phyloP scores from a whole-genome alignment of 2,113 vertebrate species.

The Xenotilapia leptura region DNA sequence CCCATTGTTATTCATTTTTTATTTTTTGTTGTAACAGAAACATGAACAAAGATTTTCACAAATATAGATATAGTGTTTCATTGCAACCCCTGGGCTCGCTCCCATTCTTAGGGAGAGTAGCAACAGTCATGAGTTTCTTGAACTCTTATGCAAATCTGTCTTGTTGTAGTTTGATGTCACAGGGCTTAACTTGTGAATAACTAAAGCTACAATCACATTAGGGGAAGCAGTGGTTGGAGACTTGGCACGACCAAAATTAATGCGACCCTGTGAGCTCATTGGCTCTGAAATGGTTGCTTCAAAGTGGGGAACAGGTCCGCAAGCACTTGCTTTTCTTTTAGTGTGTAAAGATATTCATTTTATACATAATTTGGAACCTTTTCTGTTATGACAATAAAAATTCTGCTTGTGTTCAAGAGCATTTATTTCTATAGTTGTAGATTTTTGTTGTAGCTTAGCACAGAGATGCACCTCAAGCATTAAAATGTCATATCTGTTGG shows the following conservation, averaged over 20 bases:
- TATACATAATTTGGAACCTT: not conserved
- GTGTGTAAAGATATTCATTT: not conserved
- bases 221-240: not conserved
- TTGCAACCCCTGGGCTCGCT: not conserved
- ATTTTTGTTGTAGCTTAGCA: not conserved
- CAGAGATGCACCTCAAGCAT: not conserved
- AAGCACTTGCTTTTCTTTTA: not conserved
- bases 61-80: not conserved
- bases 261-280: not conserved
- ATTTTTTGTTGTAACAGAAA: not conserved
- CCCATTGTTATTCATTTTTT: not conserved
- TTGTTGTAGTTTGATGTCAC: not conserved
- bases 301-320: not conserved
- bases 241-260: not conserved
- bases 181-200: not conserved
- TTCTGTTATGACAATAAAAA: not conserved
- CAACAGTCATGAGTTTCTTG: not conserved
- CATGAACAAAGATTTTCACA: not conserved
- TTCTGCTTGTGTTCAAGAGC: not conserved
- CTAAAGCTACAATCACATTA: not conserved
- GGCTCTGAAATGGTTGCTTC: not conserved
- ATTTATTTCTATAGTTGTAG: not conserved
- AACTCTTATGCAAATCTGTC: not conserved
- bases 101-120: not conserved
- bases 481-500: not conserved